A percentile compares a stretch with the other conserved stretches of the same genome.
phyloP scores from a whole-genome alignment of 2,113 vertebrate species.

The Brachypteracias leptosomus region DNA sequence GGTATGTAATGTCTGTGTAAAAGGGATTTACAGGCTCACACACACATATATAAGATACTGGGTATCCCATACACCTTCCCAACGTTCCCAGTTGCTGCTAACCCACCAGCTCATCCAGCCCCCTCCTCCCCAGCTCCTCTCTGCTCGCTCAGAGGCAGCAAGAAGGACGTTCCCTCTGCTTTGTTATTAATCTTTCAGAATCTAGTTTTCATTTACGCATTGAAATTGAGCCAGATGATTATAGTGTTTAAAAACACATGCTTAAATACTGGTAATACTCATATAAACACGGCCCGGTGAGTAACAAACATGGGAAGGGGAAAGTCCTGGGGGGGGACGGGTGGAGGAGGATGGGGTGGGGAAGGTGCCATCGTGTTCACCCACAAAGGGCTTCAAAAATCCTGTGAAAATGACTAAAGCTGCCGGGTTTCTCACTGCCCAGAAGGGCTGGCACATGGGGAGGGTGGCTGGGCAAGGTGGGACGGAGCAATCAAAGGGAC shows the following conservation, averaged over 20 bases:
- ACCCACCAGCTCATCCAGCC: background rate
- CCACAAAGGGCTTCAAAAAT: background rate
- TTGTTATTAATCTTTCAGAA: background rate
- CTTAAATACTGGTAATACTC: background rate
- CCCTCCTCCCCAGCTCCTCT: background rate
- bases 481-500: fast-evolving
- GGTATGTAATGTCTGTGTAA: background rate
- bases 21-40: background rate
- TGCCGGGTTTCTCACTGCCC: background rate
- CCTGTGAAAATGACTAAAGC: fast-evolving
- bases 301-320: background rate
- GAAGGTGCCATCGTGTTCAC: background rate
- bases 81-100: fast-evolving
- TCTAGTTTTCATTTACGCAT: background rate
- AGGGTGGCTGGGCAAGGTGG: background rate
- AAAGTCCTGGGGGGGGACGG: background rate
- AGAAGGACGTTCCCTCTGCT: background rate
- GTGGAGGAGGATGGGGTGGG: background rate
- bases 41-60: background rate
- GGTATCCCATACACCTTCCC: background rate
- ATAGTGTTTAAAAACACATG: background rate
- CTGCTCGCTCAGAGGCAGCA: background rate
- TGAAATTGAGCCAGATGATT: background rate
- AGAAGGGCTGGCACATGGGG: background rate
- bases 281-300: background rate